These are phyloP conservation scores for Ursus arctos DNA, from an alignment of 2,113 vertebrate species.

Conservation along the genomic window DNA sequence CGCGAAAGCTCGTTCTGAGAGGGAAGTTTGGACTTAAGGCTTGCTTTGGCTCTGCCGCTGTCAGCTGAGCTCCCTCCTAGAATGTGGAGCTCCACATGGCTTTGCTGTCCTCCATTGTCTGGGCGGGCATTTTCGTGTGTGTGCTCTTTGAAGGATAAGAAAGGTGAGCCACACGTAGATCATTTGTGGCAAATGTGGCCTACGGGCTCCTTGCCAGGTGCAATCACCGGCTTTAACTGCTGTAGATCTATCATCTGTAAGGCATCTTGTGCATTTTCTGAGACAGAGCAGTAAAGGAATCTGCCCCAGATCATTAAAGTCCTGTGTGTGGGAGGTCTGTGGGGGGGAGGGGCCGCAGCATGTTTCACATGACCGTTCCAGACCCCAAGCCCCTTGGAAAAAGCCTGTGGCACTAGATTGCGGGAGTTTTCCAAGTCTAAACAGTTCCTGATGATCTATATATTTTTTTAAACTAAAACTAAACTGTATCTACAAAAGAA, in stretches of 20 bases:
- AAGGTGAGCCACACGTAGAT: neutral
- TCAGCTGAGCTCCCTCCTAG: neutral
- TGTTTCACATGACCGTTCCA: neutral
- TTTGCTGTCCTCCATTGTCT: neutral
- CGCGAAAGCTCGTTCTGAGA: neutral
- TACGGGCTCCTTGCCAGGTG: slow-evolving; percentile 16
- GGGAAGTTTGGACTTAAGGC: neutral
- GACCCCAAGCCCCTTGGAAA: neutral
- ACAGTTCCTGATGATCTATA: slow-evolving; percentile 14
- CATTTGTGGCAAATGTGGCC: neutral
- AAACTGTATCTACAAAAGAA: slow-evolving; percentile 21
- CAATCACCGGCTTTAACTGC: slow-evolving; percentile 38
- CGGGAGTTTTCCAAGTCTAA: neutral
- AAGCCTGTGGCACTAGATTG: neutral
- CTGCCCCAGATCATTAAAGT: slow-evolving; percentile 58
- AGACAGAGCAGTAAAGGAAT: slow-evolving; percentile 69
- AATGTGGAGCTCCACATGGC: neutral
- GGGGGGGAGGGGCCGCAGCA: neutral
- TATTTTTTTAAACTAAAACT: neutral
- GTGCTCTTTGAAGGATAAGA: neutral
- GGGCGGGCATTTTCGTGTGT: neutral
- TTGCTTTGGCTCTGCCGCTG: neutral
- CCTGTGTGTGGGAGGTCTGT: slow-evolving; percentile 37
- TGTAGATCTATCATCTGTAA: slow-evolving; percentile 52
- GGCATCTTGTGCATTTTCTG: slow-evolving; percentile 52